Evolutionary conservation across 1,140 invertebrate genomes (phyloP), one percentile per base, ranked within the genome.

Genomic region (Lineus longissimus): DNA sequence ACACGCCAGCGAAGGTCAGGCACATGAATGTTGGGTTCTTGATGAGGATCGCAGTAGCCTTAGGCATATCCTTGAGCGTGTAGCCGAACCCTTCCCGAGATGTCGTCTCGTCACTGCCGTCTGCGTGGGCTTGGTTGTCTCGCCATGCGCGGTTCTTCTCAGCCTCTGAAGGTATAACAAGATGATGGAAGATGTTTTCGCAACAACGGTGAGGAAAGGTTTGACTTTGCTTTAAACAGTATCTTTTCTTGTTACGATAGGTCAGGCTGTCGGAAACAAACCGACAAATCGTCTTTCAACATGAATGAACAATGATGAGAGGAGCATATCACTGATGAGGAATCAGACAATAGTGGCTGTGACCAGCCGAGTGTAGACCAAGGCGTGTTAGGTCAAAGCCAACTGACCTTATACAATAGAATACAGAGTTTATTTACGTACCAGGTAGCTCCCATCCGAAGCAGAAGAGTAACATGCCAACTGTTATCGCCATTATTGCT

Each of bases 381-480:
- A n/a, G n/a, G n/a, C n/a, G n/a, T n/a, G n/a, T n/a, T n/a, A n/a
- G n/a, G n/a, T n/a, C n/a, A n/a, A n/a, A n/a, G n/a, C n/a, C n/a
- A n/a, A n/a, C n/a, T n/a, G n/a, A n/a, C n/a, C n/a, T n/a, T n/a
- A n/a, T n/a, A n/a, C n/a, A n/a, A n/a, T n/a, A n/a, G n/a, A n/a
- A n/a, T n/a, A n/a, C n/a, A n/a, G n/a, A n/a, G n/a, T n/a, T n/a
- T n/a, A n/a, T n/a, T n/a, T n/a, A 71, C 72, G 67, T 71, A 76
- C 74, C 57, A 15, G 75, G 89, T 64, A 92, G 74, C 62, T 86
- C 84, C 65, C 86, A 82, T 0, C 90, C 93, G 81, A 94, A 95
- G 63, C 89, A 90, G 76, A 92, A 91, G 80, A 95, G 91, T 2
- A 92, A 92, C 59, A 94, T 86, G 1, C 91, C 89, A 17, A 93